These are phyloP conservation scores for Pandion haliaetus DNA, from an alignment of 2,113 vertebrate genomes.

Conservation along the genomic window DNA sequence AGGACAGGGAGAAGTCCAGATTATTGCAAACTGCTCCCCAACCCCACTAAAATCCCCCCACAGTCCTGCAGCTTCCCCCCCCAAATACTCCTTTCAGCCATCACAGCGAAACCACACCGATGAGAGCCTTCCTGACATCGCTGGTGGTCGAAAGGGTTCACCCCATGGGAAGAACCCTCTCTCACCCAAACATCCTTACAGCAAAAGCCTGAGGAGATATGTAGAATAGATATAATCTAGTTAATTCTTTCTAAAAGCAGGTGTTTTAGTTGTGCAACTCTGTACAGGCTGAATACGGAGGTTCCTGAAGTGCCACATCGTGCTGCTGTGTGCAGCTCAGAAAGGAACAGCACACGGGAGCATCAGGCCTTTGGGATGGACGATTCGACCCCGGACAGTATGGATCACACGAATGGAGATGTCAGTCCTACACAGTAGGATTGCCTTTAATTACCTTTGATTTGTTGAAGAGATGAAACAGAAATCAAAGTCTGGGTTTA, in stretches of 20 bases:
- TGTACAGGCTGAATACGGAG: not conserved
- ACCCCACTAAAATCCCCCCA: not conserved
- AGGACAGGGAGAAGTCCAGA: not conserved
- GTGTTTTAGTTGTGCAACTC: not conserved
- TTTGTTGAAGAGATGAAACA: not conserved
- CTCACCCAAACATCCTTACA: not conserved
- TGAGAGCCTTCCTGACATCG: not conserved
- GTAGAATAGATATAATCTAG: not conserved
- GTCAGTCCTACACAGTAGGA: not conserved
- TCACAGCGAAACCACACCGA: rapidly evolving
- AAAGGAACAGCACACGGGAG: not conserved
- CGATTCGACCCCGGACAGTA: not conserved
- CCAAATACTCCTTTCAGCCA: not conserved
- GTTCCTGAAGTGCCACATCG: not conserved
- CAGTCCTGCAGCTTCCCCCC: not conserved
- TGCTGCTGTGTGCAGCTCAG: not conserved
- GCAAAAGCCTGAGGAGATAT: not conserved
- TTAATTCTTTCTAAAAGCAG: not conserved
- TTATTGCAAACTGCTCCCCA: not conserved
- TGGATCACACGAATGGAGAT: not conserved
- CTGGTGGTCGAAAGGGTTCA: not conserved
- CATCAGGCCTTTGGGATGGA: not conserved
- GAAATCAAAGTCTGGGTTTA: not conserved
- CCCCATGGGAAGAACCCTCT: not conserved
- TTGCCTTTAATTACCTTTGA: not conserved